Base-by-base conservation (phyloP, 1,140 invertebrate species). In the Drosophila tsacasi region DNA sequence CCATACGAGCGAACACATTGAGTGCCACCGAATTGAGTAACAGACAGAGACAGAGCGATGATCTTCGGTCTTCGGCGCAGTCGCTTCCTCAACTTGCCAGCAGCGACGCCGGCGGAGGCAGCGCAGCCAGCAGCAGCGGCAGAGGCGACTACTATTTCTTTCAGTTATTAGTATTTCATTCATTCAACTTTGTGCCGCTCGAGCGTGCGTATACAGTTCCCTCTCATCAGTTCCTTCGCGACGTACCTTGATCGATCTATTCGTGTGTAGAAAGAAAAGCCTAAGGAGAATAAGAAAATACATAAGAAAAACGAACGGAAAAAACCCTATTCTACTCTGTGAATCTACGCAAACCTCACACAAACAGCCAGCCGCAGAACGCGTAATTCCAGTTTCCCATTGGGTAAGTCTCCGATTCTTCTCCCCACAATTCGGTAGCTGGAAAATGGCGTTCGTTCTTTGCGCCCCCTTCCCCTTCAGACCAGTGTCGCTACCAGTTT, bases 101-200 rank as follows among this genome's bases (percentile, higher is more conserved):
- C 84, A 81, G 85, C 85, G 85, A 78, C 78, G 85, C 47, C 32
- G 61, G 42, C 78, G 46, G 50, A 57, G 68, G 50, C 67, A 62
- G 68, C 76, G 54, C 42, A 59, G 52, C 42, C 23, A 50, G 47
- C 84, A 50, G 59, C 84, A 72, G 81, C 58, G 52, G 73, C 81
- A 81, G 77, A 74, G 85, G 62, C 81, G 85, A 90, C 85, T 89
- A 89, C 85, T 89, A 89, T 89, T 89, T 89, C 84, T 89, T 90
- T 89, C 85, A 89, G 85, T 89, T 89, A 89, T 89, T 89, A 89
- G 84, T 89, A 89, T 85, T 89, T 89, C 85, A 89, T 89, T 89
- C 85, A 89, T 89, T 89, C 85, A 89, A 89, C 86, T 90, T 89
- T 89, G 85, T 89, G 85, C 85, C 85, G 85, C 85, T 83, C 85